phyloP scores from a whole-genome alignment of 2,113 vertebrate genomes.

The Candoia aspera region DNA sequence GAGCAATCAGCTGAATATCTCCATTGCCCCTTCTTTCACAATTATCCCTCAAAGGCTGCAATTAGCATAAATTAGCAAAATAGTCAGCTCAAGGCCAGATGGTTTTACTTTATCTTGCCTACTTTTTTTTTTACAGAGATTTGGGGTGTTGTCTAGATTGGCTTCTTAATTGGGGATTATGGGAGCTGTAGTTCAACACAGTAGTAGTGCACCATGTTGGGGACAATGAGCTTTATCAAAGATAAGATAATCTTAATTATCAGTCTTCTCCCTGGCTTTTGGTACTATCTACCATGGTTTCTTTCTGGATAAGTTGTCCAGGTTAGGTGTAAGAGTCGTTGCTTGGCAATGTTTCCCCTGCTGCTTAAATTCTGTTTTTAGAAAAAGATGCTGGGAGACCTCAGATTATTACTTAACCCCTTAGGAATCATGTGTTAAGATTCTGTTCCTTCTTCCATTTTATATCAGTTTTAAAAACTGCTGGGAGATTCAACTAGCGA shows the following conservation, averaged over 20 bases:
- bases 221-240: background rate
- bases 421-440: background rate
- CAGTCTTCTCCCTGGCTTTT: background rate
- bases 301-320: background rate
- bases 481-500: background rate
- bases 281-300: background rate
- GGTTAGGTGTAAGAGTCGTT: background rate
- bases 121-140: background rate
- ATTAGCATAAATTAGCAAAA: conserved; percentile 19
- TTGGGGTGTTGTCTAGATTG: background rate
- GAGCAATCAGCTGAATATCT: background rate
- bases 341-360: background rate
- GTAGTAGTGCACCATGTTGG: background rate
- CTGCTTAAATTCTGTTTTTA: background rate
- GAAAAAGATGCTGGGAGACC: background rate
- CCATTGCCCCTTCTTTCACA: background rate
- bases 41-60: conserved; percentile 4
- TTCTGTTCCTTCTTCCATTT: background rate
- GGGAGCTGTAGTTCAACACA: background rate
- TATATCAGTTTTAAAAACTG: background rate
- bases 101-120: background rate
- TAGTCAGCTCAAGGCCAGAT: background rate
- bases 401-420: background rate
- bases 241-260: background rate
- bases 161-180: background rate